Evolutionary conservation across 1,140 invertebrate genomes (phyloP).

Genomic region (Aphidius gifuensis): DNA sequence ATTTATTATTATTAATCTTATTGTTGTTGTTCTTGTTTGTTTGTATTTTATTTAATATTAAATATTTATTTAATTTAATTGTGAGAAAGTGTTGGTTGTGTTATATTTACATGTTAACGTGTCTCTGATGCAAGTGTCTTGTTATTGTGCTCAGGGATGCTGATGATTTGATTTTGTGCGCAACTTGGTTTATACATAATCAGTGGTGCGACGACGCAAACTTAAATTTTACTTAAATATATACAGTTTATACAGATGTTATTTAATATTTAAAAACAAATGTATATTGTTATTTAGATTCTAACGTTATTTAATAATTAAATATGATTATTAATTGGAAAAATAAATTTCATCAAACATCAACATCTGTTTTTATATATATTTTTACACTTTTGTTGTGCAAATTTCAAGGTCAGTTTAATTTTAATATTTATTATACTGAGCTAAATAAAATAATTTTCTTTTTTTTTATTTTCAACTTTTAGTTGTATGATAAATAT

Average conservation of each 20-base stretch:
- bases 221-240: too few relatives aligned
- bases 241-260: too few relatives aligned
- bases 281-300: too few relatives aligned
- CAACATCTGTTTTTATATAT: neutral
- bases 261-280: too few relatives aligned
- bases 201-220: too few relatives aligned
- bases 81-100: too few relatives aligned
- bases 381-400: constrained; percentile 5
- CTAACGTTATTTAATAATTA: neutral
- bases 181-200: too few relatives aligned
- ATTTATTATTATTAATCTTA: neutral
- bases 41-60: neutral
- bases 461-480: neutral
- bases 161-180: too few relatives aligned
- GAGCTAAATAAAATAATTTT: neutral
- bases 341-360: neutral
- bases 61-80: too few relatives aligned
- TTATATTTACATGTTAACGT: too few relatives aligned
- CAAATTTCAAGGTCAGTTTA: constrained; percentile 4
- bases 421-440: neutral
- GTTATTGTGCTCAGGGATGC: too few relatives aligned
- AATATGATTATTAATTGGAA: constrained; percentile 10
- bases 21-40: neutral
- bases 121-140: too few relatives aligned
- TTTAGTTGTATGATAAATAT: constrained; percentile 7